phyloP scores from a whole-genome alignment of 2,888 invertebrate species.

The Drosophila eohydei region DNA sequence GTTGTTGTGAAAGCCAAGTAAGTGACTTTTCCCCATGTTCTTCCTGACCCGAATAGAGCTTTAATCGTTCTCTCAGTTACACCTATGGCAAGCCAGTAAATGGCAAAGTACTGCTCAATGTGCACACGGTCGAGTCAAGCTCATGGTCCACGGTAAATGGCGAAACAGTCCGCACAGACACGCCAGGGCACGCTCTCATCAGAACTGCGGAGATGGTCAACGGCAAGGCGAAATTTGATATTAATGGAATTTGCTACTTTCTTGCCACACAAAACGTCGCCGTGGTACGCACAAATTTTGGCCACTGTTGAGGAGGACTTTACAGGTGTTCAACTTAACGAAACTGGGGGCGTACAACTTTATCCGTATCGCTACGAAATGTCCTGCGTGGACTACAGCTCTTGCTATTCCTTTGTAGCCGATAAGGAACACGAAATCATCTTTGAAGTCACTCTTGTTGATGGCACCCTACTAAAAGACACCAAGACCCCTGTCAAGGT shows the following conservation, averaged over 20 bases:
- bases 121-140: constrained; percentile 87
- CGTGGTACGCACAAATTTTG: constrained; percentile 86
- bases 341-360: constrained; percentile 89
- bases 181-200: constrained; percentile 62
- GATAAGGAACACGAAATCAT: constrained; percentile 93
- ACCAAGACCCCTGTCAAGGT: constrained; percentile 86
- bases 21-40: constrained; percentile 33
- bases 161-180: constrained; percentile 20
- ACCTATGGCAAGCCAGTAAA: constrained; percentile 91
- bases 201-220: constrained; percentile 76
- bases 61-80: constrained; percentile 86
- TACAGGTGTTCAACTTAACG: constrained; percentile 92
- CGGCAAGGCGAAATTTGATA: constrained; percentile 81
- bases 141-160: constrained; percentile 38
- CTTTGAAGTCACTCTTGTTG: constrained; percentile 89
- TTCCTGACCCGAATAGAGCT: background rate
- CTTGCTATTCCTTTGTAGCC: constrained; percentile 95
- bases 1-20: constrained; percentile 87
- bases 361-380: constrained; percentile 92
- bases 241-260: constrained; percentile 71
- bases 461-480: constrained; percentile 88
- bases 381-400: constrained; percentile 88
- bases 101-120: constrained; percentile 93
- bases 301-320: constrained; percentile 96
- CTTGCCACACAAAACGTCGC: constrained; percentile 54